These are phyloP conservation scores for Cryptocephalus moraei DNA, from an alignment of 2,888 invertebrate genomes.

Conservation along the genomic window DNA sequence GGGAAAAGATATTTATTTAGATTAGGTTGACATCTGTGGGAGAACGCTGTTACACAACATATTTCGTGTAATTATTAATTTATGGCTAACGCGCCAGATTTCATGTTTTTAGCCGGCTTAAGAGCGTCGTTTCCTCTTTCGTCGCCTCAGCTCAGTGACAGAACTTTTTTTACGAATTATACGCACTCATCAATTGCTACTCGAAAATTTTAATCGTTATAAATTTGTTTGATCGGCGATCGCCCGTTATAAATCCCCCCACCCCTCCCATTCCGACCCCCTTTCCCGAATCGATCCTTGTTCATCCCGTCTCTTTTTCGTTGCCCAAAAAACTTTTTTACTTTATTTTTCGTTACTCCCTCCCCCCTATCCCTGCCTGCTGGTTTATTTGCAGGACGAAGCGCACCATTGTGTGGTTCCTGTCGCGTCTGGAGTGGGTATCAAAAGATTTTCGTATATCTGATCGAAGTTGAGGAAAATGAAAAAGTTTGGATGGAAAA, in stretches of 20 bases:
- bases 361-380: background rate
- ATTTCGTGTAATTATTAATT: slow-evolving; percentile 26
- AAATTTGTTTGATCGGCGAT: no score
- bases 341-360: background rate
- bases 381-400: background rate
- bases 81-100: slow-evolving; percentile 18
- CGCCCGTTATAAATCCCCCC: no score
- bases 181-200: no score
- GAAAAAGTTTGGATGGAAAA: slow-evolving; percentile 32
- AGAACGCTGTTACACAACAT: slow-evolving; percentile 22
- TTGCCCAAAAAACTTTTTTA: no score
- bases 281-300: no score
- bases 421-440: slow-evolving; percentile 14
- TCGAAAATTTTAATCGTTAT: no score
- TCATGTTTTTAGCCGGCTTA: slow-evolving; percentile 6
- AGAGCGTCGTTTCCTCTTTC: no score
- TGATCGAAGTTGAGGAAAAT: slow-evolving; percentile 32
- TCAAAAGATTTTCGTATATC: slow-evolving; percentile 21
- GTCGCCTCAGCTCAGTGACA: no score
- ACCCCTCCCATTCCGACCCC: no score
- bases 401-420: slow-evolving; percentile 11
- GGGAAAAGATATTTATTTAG: slow-evolving; percentile 32
- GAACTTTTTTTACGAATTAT: no score
- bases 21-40: slow-evolving; percentile 32
- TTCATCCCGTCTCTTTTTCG: no score